A percentile compares a stretch with the other conserved stretches of the same genome.
These are phyloP conservation scores for Schizopygopsis pylzovi DNA, from an alignment of 2,797 vertebrate genomes.

Conservation along the genomic window DNA sequence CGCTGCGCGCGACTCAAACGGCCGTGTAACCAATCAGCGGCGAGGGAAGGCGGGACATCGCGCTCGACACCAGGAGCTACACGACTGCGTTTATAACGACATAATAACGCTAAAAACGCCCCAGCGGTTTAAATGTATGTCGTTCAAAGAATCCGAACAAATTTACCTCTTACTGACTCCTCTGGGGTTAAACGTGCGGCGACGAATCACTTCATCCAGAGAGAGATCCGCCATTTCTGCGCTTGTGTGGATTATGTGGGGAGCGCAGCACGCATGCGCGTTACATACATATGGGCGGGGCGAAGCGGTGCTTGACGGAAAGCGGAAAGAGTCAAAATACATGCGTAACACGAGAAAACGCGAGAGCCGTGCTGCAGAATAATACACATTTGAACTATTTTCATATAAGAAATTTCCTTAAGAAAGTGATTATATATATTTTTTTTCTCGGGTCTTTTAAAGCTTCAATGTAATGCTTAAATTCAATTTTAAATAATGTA, in stretches of 20 bases:
- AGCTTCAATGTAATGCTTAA: too few species aligned
- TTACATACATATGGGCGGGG: not conserved
- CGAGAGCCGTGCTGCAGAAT: not conserved
- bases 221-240: slow-evolving; percentile 95
- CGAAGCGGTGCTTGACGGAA: not conserved
- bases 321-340: not conserved
- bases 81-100: not conserved
- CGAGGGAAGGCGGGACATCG: not conserved
- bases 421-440: too few species aligned
- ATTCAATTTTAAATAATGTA: too few species aligned
- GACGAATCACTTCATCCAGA: slow-evolving; percentile 94
- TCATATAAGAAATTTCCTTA: too few species aligned
- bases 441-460: too few species aligned
- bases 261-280: slow-evolving; percentile 38
- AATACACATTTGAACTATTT: too few species aligned
- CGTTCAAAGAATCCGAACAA: fast-evolving
- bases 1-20: not conserved
- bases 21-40: not conserved
- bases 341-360: not conserved
- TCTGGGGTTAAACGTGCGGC: slow-evolving; percentile 83
- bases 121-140: fast-evolving
- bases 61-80: not conserved
- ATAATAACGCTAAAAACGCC: not conserved
- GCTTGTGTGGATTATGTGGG: slow-evolving; percentile 37
- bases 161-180: slow-evolving; percentile 76